Evolutionary conservation across 2,113 vertebrate species (phyloP).

Genomic region (Gallinago undulata): DNA sequence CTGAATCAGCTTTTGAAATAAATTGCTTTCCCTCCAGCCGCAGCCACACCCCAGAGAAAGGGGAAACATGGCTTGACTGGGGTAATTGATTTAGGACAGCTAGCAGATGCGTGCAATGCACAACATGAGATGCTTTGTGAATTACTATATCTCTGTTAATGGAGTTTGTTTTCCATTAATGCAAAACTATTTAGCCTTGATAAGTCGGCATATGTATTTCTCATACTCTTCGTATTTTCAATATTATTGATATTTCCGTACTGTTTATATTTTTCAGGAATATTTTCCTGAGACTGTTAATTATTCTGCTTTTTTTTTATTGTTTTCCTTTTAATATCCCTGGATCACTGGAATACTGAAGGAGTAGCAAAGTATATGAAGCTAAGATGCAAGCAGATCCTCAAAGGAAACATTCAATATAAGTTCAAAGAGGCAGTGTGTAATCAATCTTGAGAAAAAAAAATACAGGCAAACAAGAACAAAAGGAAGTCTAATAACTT

Average conservation of each 20-base stretch:
- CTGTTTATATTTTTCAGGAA: neutral
- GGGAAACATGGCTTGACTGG: constrained; percentile 18
- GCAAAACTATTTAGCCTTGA: neutral
- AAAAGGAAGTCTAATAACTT: constrained; percentile 48
- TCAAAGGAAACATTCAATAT: constrained; percentile 24
- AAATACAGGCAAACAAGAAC: neutral
- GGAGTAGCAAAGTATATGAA: neutral
- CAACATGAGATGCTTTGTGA: neutral
- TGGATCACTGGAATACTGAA: neutral
- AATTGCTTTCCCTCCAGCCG: constrained; percentile 44
- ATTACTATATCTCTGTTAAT: neutral
- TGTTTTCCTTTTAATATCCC: neutral
- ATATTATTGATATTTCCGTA: neutral
- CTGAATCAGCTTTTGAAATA: constrained; percentile 64
- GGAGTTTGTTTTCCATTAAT: neutral
- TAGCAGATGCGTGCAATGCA: neutral
- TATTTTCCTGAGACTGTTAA: neutral
- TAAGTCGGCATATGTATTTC: neutral
- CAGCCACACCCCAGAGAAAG: neutral
- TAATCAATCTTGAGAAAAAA: constrained; percentile 35
- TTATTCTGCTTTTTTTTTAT: neutral
- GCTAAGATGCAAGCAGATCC: neutral
- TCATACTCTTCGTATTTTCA: neutral
- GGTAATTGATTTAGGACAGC: constrained; percentile 55
- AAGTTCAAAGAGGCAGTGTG: constrained; percentile 35